Percentiles rank a stretch among this genome's conserved stretches.
These are phyloP conservation scores for Umimayanthus kanabou DNA, from an alignment of 92 coral and sea anemone genomes.

Conservation along the genomic window DNA sequence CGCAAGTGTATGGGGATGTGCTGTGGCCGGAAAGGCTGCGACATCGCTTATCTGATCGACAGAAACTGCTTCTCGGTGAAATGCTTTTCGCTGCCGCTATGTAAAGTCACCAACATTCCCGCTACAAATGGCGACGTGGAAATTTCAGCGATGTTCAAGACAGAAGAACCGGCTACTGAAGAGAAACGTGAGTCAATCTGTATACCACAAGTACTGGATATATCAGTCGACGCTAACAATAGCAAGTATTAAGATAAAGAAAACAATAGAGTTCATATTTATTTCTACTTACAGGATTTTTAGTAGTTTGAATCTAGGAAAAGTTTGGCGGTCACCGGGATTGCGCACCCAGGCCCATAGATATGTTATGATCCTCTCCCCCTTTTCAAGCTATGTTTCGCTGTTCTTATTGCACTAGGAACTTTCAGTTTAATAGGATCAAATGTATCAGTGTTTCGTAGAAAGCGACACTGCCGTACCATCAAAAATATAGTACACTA, in stretches of 20 bases:
- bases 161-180: conserved; percentile 53
- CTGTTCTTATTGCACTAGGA: too few species aligned
- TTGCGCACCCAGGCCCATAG: too few species aligned
- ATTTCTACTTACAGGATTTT: too few species aligned
- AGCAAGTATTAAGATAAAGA: too few species aligned
- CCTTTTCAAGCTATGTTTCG: too few species aligned
- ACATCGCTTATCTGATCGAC: conserved; percentile 94
- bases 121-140: conserved; percentile 84
- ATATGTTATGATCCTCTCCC: too few species aligned
- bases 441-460: too few species aligned
- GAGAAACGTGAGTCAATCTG: conserved; percentile 63
- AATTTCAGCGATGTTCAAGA: conserved; percentile 74
- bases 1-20: conserved; percentile 83
- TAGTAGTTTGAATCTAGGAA: too few species aligned
- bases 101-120: conserved; percentile 71
- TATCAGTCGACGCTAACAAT: too few species aligned
- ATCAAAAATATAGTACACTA: background rate
- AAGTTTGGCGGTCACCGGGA: too few species aligned
- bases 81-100: conserved; percentile 80
- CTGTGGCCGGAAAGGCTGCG: conserved; percentile 81
- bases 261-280: too few species aligned
- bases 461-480: background rate
- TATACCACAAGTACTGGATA: background rate
- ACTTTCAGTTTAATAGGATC: too few species aligned
- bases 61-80: conserved; percentile 86